Evolutionary conservation across 2,797 vertebrate genomes (phyloP), one percentile per base, ranked within the genome.

Genomic region (Remorina albescens): DNA sequence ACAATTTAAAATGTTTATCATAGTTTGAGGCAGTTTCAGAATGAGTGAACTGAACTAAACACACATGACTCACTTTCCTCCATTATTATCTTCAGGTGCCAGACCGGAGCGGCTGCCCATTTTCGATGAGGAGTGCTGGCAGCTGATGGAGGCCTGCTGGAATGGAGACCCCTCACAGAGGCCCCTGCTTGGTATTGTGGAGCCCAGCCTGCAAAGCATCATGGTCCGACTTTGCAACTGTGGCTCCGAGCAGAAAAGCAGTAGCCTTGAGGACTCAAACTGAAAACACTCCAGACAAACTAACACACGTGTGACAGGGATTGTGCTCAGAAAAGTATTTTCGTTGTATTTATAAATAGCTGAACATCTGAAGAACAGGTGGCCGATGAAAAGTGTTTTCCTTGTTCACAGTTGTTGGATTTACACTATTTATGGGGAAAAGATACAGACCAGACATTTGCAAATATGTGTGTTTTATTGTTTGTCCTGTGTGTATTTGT

Each of bases 61-160:
- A 5, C 11, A 21, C 10, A 16, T 13, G 28, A 18, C 44, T 86
- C 28, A 68, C 46, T 59, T 6, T 8, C 63, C 8, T 66, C 56
- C 18, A 0, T 54, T n/a, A 50, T 71, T 3, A 2, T 53, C 68
- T 65, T 12, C 88, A 98, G 98, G 98, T 68, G 95, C 96, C 6
- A 94, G 98, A 1, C 98, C 98, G 0, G 98, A 99, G 83, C 95
- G 97, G 1, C 85, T 99, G 7, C 42, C 95, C 0, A 77, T 82
- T 75, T 99, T 99, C 10, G 98, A 99, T 5, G 97, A 97, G 83
- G 98, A 99, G 18, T 98, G 98, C 91, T 99, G 98, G 98, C 97
- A 99, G 94, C 88, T 99, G 89, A 99, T 99, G 98, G 98, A 99
- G 89, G 97, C 97, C 6, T 98, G 97, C 71, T 99, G 98, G 98